Percentiles rank a stretch among this genome's conserved stretches.
Evolutionary conservation across 2,113 vertebrate genomes (phyloP).

Genomic region (Aptenodytes patagonicus): DNA sequence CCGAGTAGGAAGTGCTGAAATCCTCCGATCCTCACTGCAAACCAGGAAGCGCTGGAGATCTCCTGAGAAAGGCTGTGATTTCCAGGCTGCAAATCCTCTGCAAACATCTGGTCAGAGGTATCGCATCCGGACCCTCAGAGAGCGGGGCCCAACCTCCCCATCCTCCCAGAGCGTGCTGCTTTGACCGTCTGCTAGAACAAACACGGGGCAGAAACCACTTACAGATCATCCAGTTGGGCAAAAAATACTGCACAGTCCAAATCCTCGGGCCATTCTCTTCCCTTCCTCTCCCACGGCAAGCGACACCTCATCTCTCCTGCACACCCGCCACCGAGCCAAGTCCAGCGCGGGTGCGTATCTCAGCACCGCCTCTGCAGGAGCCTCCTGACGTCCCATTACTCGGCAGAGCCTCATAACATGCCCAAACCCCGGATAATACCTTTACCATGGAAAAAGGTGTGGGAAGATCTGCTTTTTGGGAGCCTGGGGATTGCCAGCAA

Average conservation of each 20-base stretch:
- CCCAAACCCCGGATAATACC: not conserved
- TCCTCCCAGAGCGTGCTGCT: not conserved
- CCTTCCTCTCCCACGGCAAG: not conserved
- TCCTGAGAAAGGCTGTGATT: not conserved
- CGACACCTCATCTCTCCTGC: not conserved
- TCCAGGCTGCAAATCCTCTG: not conserved
- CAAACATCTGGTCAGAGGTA: slow-evolving; percentile 8
- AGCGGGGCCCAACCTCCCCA: not conserved
- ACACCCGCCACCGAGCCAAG: rapidly evolving
- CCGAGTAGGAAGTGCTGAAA: slow-evolving; percentile 31
- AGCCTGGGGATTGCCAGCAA: not conserved
- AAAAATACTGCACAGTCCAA: not conserved
- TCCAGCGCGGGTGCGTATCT: not conserved
- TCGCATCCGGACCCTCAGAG: not conserved
- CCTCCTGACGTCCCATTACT: not conserved
- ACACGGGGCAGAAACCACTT: not conserved
- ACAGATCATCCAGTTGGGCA: not conserved
- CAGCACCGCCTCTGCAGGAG: not conserved
- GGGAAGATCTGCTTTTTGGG: not conserved
- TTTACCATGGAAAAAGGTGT: not conserved
- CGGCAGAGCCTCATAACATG: not conserved
- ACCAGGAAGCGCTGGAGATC: not conserved
- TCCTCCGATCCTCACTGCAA: not conserved
- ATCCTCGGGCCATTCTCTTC: rapidly evolving
- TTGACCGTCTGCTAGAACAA: not conserved